Percentiles rank a stretch among this genome's conserved stretches.
Evolutionary conservation across 2,888 invertebrate genomes (phyloP).

Genomic region (Lasioglossum figueresi): DNA sequence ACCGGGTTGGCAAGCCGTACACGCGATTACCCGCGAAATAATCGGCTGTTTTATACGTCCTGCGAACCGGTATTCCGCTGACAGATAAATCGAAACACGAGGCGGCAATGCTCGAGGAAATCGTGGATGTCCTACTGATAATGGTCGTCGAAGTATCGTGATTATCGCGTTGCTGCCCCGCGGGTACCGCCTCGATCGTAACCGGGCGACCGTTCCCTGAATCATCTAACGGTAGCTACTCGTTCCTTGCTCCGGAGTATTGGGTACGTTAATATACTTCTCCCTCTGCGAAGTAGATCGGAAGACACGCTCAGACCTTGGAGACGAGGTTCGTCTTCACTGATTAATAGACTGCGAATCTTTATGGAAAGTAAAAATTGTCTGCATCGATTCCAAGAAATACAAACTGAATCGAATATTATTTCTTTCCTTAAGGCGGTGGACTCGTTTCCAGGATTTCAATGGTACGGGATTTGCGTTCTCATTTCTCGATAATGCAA

Average conservation of each 20-base stretch:
- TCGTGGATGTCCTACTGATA: constrained; percentile 23
- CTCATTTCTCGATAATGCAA: too few species aligned
- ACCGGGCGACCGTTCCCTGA: background rate
- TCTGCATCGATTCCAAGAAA: too few species aligned
- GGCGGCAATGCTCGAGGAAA: background rate
- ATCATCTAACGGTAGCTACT: constrained; percentile 31
- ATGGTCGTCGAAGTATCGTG: constrained; percentile 7
- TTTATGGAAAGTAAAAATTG: too few species aligned
- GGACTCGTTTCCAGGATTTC: too few species aligned
- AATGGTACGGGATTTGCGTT: too few species aligned
- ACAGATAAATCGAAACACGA: constrained; percentile 13
- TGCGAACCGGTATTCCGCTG: constrained; percentile 11
- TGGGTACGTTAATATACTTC: background rate
- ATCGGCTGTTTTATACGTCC: constrained; percentile 38
- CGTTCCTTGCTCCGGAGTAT: constrained; percentile 6
- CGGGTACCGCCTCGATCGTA: background rate
- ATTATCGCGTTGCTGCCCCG: constrained; percentile 13
- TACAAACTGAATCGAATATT: too few species aligned
- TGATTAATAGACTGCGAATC: too few species aligned
- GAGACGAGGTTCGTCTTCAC: background rate
- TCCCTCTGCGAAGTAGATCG: background rate
- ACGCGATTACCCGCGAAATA: constrained; percentile 42
- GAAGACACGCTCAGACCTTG: background rate
- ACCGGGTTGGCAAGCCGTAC: constrained; percentile 19
- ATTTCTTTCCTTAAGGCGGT: too few species aligned